A percentile compares a stretch with the other conserved stretches of the same genome.
Conservation (phyloP, 2,888 invertebrate genomes). For the Ormyrus labotus region DNA sequence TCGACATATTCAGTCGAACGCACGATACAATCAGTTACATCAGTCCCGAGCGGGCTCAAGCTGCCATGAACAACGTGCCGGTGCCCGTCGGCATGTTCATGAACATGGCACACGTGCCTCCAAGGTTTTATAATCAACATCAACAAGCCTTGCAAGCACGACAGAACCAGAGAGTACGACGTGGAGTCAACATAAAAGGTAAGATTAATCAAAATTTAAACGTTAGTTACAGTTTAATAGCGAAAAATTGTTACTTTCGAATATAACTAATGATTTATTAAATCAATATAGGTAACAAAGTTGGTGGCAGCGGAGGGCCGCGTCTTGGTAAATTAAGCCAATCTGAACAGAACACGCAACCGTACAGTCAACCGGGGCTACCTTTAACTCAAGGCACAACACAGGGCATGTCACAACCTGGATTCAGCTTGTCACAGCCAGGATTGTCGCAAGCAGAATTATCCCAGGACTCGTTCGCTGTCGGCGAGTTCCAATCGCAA, state of each 20-base stretch:
- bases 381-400: slow-evolving; percentile 76
- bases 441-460: slow-evolving; percentile 85
- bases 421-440: slow-evolving; percentile 82
- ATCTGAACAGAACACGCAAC: slow-evolving; percentile 85
- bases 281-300: slow-evolving; percentile 54
- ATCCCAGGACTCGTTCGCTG: slow-evolving; percentile 89
- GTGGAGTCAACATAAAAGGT: slow-evolving; percentile 47
- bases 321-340: slow-evolving; percentile 78
- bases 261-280: neutral
- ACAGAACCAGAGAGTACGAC: slow-evolving; percentile 67
- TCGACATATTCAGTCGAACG: slow-evolving; percentile 82
- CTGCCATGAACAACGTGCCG: slow-evolving; percentile 87
- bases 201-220: neutral
- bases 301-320: slow-evolving; percentile 63
- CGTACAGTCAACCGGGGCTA: slow-evolving; percentile 78
- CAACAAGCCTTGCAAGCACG: slow-evolving; percentile 81
- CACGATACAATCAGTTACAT: slow-evolving; percentile 97
- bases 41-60: slow-evolving; percentile 88
- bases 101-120: slow-evolving; percentile 89
- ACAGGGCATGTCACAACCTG: slow-evolving; percentile 83
- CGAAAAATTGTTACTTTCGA: neutral
- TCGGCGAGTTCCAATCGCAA: slow-evolving; percentile 92
- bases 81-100: slow-evolving; percentile 96
- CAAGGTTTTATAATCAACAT: slow-evolving; percentile 86
- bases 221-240: neutral